Evolutionary conservation across 92 coral and sea anemone genomes (phyloP).

Genomic region (Parazoanthus atlanticus): DNA sequence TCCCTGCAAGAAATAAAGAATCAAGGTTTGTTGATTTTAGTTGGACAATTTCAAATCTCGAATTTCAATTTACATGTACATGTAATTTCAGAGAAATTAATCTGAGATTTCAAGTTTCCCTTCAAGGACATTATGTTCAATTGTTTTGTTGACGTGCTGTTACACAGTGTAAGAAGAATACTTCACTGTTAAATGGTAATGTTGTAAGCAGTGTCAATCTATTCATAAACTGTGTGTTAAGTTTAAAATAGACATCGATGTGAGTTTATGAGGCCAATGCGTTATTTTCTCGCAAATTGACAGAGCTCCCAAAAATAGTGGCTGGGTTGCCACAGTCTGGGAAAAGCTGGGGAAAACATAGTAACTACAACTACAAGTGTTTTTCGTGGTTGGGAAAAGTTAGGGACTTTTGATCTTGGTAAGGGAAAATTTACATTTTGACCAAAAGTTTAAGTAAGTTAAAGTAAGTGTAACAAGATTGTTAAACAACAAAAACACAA

Average conservation of each 20-base stretch:
- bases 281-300: conserved; percentile 27
- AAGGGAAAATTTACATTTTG: too few species aligned
- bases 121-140: conserved; percentile 41
- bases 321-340: not conserved
- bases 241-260: conserved; percentile 1
- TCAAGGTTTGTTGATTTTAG: conserved; percentile 11
- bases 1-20: not conserved
- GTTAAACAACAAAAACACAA: conserved; percentile 18
- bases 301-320: conserved; percentile 33
- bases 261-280: conserved; percentile 27
- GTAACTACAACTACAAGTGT: too few species aligned
- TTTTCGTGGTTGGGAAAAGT: not conserved
- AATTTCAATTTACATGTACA: not conserved
- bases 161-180: not conserved
- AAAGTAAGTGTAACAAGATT: not conserved
- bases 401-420: not conserved
- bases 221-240: conserved; percentile 16
- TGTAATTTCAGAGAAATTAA: too few species aligned
- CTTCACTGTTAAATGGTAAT: conserved; percentile 5
- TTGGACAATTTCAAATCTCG: conserved; percentile 6
- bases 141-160: not conserved
- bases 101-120: conserved; percentile 24
- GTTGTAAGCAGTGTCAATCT: conserved; percentile 17
- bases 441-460: too few species aligned
- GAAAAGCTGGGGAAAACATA: not conserved